Evolutionary conservation across 2,113 vertebrate genomes (phyloP), one percentile per base, ranked within the genome.

Genomic region (Serilophus lunatus): DNA sequence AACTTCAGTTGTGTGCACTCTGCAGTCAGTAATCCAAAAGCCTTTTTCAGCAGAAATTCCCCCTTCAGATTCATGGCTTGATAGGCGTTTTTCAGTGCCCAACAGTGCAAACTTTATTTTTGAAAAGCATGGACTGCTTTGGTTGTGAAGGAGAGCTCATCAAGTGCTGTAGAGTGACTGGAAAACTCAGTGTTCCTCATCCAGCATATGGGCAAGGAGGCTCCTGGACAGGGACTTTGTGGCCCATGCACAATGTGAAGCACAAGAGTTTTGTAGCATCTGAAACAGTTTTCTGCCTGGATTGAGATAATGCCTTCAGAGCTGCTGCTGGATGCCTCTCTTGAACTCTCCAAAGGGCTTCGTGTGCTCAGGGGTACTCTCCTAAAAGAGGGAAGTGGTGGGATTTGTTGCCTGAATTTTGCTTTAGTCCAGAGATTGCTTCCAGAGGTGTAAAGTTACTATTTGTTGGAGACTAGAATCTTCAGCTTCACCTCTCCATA

Each of bases 171-270:
- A 10, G 23, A 26, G 40, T 45, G 56, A 4, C 54, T 57, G 47
- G 31, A 63, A 42, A 53, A 57, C 47, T 26, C 1, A 1, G 4
- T 40, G 53, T 49, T 66, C 61, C 44, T 92, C 3, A 2, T 53
- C 50, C 0, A 6, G 40, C 20, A 19, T 0, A 0, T 60, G 31
- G 56, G 16, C 0, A 2, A 82, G 72, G 38, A 68, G 33, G 33
- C 16, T 84, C 0, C n/a, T 72, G 26, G 51, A n/a, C 0, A 0
- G 11, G 31, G 19, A 15, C 28, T 82, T 8, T 18, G 3, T 28
- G 24, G 2, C 60, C 31, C 0, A 0, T 53, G 35, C 47, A n/a
- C 35, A 56, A 63, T 22, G 13, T 38, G 29, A 84, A 81, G 31
- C 33, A 12, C 33, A 35, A 60, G 64, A 57, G 12, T 45, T 63